These are phyloP conservation scores for Archocentrus centrarchus DNA, from an alignment of 2,113 vertebrate genomes.

Conservation along the genomic window DNA sequence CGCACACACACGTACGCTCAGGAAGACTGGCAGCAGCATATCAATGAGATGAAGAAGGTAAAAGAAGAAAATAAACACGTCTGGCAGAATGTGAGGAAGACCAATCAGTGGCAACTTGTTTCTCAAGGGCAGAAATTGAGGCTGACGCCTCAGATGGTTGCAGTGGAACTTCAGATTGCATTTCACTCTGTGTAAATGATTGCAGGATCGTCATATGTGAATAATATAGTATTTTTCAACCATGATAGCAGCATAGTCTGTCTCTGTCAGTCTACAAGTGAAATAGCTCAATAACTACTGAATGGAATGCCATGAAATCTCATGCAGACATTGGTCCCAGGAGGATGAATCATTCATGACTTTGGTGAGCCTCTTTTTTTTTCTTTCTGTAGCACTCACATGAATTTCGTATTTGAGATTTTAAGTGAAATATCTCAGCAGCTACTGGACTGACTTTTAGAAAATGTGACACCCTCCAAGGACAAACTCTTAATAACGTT, in stretches of 20 bases:
- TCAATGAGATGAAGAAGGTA: constrained; percentile 53
- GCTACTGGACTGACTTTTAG: not conserved
- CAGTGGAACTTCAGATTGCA: not conserved
- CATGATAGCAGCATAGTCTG: not conserved
- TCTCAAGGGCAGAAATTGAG: constrained; percentile 33
- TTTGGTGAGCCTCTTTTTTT: not conserved
- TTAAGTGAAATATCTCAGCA: not conserved
- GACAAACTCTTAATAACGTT: not conserved
- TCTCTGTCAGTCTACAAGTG: not conserved
- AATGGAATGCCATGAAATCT: not conserved
- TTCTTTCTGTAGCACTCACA: not conserved
- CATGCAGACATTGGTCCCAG: not conserved
- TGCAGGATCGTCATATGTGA: not conserved
- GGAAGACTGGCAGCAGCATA: constrained; percentile 45
- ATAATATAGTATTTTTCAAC: not conserved
- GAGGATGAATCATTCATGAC: not conserved
- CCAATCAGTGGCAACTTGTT: constrained; percentile 44
- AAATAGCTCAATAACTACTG: not conserved
- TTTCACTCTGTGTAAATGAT: not conserved
- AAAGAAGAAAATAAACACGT: constrained; percentile 53
- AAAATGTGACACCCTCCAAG: not conserved
- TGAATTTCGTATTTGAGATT: not conserved
- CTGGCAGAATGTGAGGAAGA: constrained; percentile 35
- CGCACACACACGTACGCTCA: constrained; percentile 12
- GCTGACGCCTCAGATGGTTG: constrained; percentile 10